Evolutionary conservation across 2,113 vertebrate species (phyloP), one percentile per base, ranked within the genome.

Genomic region (Vidua chalybeata): DNA sequence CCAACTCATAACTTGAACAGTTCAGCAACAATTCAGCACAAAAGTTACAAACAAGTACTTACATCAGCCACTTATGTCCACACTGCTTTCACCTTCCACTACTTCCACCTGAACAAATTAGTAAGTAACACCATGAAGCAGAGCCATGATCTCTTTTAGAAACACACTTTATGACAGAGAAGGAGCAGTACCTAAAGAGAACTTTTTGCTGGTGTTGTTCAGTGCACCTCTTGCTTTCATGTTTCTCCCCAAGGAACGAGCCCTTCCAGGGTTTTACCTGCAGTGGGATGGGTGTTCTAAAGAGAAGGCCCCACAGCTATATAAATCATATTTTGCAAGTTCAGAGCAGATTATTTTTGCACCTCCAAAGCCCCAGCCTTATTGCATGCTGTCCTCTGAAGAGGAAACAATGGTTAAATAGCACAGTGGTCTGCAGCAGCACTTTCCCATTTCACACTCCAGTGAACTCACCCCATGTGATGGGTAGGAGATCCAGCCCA

Each of bases 401-500:
- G 75, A 96, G 89, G 95, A 96, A 93, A 54, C 45, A 95, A 95
- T 84, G 19, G 66, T 97, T 97, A 96, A 97, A 96, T 5, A 94
- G 93, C 89, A 96, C 84, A 80, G 2, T 73, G 94, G 78, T 84
- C 93, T 95, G 82, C 9, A 96, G 83, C 90, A 95, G 77, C 59
- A 92, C 51, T 89, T 76, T 96, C 19, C 81, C 88, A 89, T 97
- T 97, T 97, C 88, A 94, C 76, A 96, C 76, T 94, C 92, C 41
- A 78, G 48, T 94, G 72, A 96, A 99, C 99, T 99, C 97, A 99
- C 99, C 98, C 99, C 99, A 66, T 99, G 99, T 62, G 98, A 97
- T 69, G 99, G 99, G 95, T 99, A 99, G 97, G 99, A 99, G 97
- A 99, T 99, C 99, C 99, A 99, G 97, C 99, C 99, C 96, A 99